phyloP scores from a whole-genome alignment of 2,888 invertebrate species.

The Leucophora obtusa region DNA sequence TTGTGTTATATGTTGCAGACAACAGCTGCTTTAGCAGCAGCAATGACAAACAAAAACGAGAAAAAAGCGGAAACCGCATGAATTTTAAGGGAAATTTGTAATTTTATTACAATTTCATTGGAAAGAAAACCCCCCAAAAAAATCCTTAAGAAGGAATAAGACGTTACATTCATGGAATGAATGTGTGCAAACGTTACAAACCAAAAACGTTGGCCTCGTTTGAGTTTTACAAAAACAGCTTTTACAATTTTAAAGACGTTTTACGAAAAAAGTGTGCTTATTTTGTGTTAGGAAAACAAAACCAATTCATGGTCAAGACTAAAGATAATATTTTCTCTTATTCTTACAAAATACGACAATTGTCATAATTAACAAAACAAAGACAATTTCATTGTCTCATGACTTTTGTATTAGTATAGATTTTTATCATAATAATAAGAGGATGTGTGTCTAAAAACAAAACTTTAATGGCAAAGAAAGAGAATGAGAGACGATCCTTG shows the following conservation, averaged over 20 bases:
- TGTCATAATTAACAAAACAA: too few relatives aligned
- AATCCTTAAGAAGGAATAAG: neutral
- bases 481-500: neutral
- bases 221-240: conserved; percentile 12
- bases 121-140: neutral
- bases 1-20: conserved; percentile 2
- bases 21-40: neutral
- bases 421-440: too few relatives aligned
- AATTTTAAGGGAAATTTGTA: neutral
- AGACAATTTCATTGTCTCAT: too few relatives aligned
- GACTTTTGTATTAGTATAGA: too few relatives aligned
- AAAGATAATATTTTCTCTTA: neutral
- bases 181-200: conserved; percentile 13
- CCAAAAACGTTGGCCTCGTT: conserved; percentile 21
- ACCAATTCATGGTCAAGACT: neutral
- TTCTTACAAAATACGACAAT: neutral
- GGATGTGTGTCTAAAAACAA: too few relatives aligned
- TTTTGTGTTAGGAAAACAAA: conserved; percentile 28
- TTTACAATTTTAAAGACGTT: conserved; percentile 22
- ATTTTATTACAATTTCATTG: neutral
- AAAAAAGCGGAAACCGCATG: conserved; percentile 4
- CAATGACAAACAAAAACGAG: neutral
- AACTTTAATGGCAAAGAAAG: neutral
- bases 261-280: conserved; percentile 36
- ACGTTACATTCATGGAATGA: conserved; percentile 39